phyloP scores from a whole-genome alignment of 2,888 invertebrate species.

The Acleris emargana region DNA sequence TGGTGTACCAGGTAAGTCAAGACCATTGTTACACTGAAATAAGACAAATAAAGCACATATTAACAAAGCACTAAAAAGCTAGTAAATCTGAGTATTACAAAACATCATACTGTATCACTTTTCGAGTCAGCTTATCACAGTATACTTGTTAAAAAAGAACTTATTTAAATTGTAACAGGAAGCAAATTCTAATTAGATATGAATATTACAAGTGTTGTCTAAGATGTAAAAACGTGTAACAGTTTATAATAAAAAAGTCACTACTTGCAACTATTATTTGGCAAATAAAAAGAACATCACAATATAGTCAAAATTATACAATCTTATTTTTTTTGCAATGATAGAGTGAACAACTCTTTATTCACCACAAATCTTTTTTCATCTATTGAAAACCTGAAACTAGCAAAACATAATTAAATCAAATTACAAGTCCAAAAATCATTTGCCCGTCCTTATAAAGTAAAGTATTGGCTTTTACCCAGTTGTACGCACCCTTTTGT shows the following conservation, averaged over 20 bases:
- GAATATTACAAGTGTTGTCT: not conserved
- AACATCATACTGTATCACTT: not conserved
- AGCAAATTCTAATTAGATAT: too few relatives aligned
- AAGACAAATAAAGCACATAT: conserved; percentile 47
- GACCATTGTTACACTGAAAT: conserved; percentile 75
- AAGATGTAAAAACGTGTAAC: not conserved
- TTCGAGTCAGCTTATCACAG: not conserved
- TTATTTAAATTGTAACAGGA: not conserved
- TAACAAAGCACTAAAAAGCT: conserved; percentile 34
- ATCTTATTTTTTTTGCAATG: too few relatives aligned
- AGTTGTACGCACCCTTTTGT: too few relatives aligned
- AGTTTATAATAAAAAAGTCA: not conserved
- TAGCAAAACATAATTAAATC: not conserved
- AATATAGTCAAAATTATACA: not conserved
- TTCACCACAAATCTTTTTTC: too few relatives aligned
- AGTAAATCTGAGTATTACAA: conserved; percentile 23
- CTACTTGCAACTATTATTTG: conserved; percentile 1
- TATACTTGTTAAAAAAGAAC: not conserved
- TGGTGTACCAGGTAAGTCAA: conserved; percentile 75
- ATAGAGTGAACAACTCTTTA: too few relatives aligned
- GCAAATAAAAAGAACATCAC: not conserved
- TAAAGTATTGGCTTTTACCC: too few relatives aligned
- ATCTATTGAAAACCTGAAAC: not conserved
- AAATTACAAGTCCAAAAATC: not conserved
- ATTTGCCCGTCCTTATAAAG: not conserved